Evolutionary conservation across 2,888 invertebrate genomes (phyloP).

Genomic region (Bellardia pandia): DNA sequence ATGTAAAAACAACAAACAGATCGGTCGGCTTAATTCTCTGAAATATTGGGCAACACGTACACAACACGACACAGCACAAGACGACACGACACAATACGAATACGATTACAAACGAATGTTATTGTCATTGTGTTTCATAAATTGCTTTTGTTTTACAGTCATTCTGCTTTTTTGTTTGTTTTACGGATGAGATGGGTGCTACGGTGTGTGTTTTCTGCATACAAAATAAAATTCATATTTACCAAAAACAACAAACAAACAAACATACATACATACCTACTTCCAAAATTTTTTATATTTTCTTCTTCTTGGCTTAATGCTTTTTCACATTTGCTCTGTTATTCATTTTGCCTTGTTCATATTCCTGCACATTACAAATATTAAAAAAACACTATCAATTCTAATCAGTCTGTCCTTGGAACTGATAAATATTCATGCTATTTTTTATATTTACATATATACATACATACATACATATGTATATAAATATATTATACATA

Average conservation of each 20-base stretch:
- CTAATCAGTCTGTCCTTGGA: constrained; percentile 73
- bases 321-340: not conserved
- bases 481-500: not conserved
- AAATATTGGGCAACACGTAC: constrained; percentile 71
- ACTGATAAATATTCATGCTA: constrained; percentile 71
- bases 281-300: not conserved
- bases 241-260: constrained; percentile 24
- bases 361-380: constrained; percentile 30
- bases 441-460: not conserved
- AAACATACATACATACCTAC: not conserved
- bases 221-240: constrained; percentile 40
- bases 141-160: constrained; percentile 6
- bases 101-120: constrained; percentile 29
- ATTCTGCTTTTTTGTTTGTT: not conserved
- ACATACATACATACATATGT: no score
- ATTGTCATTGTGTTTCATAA: constrained; percentile 18
- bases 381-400: constrained; percentile 46
- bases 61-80: constrained; percentile 12
- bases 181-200: constrained; percentile 48
- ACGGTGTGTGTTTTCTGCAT: constrained; percentile 46
- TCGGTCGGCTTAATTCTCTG: constrained; percentile 71
- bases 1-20: constrained; percentile 32
- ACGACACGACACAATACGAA: constrained; percentile 30
- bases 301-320: not conserved
- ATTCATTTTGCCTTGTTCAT: constrained; percentile 2